Evolutionary conservation across 2,888 invertebrate species (phyloP).

Genomic region (Lepidonotus clava): DNA sequence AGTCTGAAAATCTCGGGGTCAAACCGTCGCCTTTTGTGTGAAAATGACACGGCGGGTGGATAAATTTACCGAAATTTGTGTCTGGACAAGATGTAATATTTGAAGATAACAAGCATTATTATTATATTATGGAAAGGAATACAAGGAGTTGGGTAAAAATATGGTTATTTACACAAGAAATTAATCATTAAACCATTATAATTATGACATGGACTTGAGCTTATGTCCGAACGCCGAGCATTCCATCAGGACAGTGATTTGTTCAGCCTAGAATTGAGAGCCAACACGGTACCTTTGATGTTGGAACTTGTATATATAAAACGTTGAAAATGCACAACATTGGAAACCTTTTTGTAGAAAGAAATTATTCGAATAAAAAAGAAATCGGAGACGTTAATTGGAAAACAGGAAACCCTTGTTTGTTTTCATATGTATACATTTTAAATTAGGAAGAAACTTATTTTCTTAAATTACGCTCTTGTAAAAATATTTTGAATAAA

Average conservation of each 20-base stretch:
- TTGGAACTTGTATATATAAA: constrained; percentile 32
- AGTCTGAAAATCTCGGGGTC: not conserved
- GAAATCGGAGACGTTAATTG: not conserved
- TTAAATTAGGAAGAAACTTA: too few relatives aligned
- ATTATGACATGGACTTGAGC: not conserved
- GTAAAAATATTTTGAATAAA: too few relatives aligned
- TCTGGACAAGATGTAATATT: not conserved
- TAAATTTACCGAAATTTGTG: not conserved
- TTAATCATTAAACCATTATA: not conserved
- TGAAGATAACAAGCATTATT: not conserved
- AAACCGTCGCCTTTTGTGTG: not conserved
- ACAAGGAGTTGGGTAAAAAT: too few relatives aligned
- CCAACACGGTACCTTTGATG: not conserved
- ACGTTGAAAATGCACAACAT: constrained; percentile 29
- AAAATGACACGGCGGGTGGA: not conserved
- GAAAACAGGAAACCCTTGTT: not conserved
- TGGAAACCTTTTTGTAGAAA: constrained; percentile 30
- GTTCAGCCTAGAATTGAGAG: not conserved
- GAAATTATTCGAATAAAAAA: constrained; percentile 32
- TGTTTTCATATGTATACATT: too few relatives aligned
- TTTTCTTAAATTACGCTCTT: too few relatives aligned
- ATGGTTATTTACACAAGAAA: not conserved
- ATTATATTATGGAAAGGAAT: not conserved
- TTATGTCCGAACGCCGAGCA: constrained; percentile 18
- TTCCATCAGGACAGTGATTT: constrained; percentile 9